Base-by-base conservation (phyloP, 2,113 vertebrate species). In the Origma solitaria region DNA sequence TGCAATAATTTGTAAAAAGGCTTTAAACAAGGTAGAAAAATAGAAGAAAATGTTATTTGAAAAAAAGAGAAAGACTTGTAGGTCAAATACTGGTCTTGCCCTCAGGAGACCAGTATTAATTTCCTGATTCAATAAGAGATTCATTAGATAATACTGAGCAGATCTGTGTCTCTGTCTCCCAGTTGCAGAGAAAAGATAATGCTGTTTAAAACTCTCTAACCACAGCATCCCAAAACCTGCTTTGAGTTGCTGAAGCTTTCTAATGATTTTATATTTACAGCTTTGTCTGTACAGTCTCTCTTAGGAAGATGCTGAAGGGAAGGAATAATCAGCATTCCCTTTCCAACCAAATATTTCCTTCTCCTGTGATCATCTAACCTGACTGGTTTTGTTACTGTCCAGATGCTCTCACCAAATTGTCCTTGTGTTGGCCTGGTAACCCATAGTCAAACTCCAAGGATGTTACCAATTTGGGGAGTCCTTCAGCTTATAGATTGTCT, bases 381-480 rank as follows among this genome's bases (percentile, higher is more conserved):
- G 33, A 15, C 11, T n/a, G 53, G 4, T 11, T 91, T 68, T 71
- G 28, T 82, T 44, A 23, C 30, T 15, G 21, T 40, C 25, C 28
- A 79, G 31, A 23, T 68, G 7, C 6, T 80, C 16, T 44, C 5
- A 2, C 15, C 37, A 11, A 18, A 25, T 33, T 82, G 51, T 4
- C 56, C 24, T 56, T 42, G 11, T 33, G 42, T 35, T 38, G 16
- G 13, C 10, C 56, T 50, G 15, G 13, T 72, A 72, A 25, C 17
- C 10, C 25, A 15, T 3, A 64, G 35, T 50, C 25, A 77, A 51
- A 37, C 4, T 66, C 56, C 61, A 53, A 66, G n/a, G 13, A 49
- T 0, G 0, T 73, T 56, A 17, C 9, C 40, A 33, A 6, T 40
- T 18, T 13, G 4, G 7, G 22, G 5, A 53, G 5, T 44, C 19